Evolutionary conservation across 2,888 invertebrate species (phyloP), one percentile per base, ranked within the genome.

Genomic region (Scaptomyza parva): DNA sequence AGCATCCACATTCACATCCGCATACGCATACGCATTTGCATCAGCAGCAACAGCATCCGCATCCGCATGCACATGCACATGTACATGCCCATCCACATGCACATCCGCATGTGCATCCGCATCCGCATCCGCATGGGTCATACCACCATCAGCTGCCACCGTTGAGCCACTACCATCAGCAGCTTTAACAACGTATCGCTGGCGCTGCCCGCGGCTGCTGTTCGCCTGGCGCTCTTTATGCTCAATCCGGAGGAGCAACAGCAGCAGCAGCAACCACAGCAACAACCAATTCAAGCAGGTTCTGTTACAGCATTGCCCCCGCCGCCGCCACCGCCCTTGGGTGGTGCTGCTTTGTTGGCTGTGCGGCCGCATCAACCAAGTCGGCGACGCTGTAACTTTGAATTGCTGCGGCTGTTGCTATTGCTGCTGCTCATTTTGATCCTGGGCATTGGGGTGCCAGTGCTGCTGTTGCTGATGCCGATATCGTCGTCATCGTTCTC

Each of bases 131-230:
- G 43, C 72, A 79, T 57, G 51, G 48, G 33, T 53, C 55, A 7
- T 77, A 72, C 33, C 67, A 73, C 30, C 57, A 70, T n/a, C 79
- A 79, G 39, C 48, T 79, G 68, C 89, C 76, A 30, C 64, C 86
- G 53, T 53, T 86, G 47, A 78, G 89, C 69, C 74, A 79, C 28
- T 89, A 88, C 62, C 89, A 86, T 69, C 88, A 82, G 71, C 84
- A 84, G 59, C 88, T 88, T 76, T 88, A 85, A 87, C 88, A 84
- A 85, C 78, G 85, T 73, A 53, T 69, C 73, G 63, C 40, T 51
- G 41, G 44, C 58, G 20, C 45, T 77, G 50, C 43, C 64, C 18
- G 54, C 41, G 14, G 74, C 59, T 50, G 66, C 63, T 6, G 45
- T 59, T 60, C 81, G 66, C 18, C 40, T 80, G 48, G 52, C 59